phyloP scores from a whole-genome alignment of 1,140 invertebrate species.

The Saxidomus purpurata region DNA sequence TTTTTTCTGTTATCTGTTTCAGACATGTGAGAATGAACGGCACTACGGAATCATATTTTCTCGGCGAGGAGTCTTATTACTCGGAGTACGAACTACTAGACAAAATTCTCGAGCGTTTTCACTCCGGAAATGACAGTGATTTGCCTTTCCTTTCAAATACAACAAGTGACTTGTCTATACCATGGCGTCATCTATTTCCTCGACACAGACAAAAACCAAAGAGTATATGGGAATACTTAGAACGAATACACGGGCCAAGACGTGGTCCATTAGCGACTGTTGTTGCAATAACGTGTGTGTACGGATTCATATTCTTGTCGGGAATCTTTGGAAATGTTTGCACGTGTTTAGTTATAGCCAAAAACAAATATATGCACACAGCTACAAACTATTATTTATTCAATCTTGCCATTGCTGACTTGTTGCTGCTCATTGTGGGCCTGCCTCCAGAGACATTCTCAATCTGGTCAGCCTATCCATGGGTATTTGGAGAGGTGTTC shows the following conservation, averaged over 20 bases:
- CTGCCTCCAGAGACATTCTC: slow-evolving; percentile 94
- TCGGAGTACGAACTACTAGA: neutral
- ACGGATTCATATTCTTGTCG: slow-evolving; percentile 80
- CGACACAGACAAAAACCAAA: neutral
- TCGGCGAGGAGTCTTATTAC: neutral
- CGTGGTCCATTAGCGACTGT: slow-evolving; percentile 69
- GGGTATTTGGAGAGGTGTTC: slow-evolving; percentile 94
- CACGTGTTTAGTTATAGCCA: slow-evolving; percentile 83
- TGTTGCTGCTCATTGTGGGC: slow-evolving; percentile 93
- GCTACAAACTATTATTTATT: slow-evolving; percentile 96
- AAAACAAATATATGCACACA: slow-evolving; percentile 87
- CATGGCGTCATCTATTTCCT: slow-evolving; percentile 5
- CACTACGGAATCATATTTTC: neutral
- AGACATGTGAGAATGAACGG: neutral
- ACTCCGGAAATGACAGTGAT: neutral
- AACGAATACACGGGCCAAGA: slow-evolving; percentile 67
- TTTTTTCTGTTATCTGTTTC: neutral
- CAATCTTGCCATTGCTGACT: slow-evolving; percentile 96
- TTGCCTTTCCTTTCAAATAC: slow-evolving; percentile 9
- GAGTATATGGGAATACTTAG: slow-evolving; percentile 71
- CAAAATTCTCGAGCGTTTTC: neutral
- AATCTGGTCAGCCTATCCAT: slow-evolving; percentile 95
- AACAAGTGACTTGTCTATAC: neutral
- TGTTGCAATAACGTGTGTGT: slow-evolving; percentile 79
- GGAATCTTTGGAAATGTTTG: slow-evolving; percentile 83